Conservation (phyloP, 2,113 vertebrate genomes). For the Tichodroma muraria region DNA sequence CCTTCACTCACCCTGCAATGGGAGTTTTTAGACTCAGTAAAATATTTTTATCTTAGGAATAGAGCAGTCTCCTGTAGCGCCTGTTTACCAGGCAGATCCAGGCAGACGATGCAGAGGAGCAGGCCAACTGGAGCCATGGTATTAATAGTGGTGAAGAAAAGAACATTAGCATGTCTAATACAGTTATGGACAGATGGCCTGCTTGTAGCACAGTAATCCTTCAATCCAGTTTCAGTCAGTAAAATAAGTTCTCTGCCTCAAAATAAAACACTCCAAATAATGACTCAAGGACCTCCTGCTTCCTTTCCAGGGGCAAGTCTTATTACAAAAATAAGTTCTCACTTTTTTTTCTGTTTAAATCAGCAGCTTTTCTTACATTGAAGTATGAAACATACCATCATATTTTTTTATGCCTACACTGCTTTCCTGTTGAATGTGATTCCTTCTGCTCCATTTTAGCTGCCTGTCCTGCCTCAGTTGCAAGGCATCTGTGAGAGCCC, state of each 20-base stretch:
- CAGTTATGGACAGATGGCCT: constrained; percentile 19
- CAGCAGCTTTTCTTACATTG: not conserved
- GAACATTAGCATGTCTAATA: constrained; percentile 27
- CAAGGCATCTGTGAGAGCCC: not conserved
- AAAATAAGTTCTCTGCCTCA: not conserved
- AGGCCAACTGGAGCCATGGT: not conserved
- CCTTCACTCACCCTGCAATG: not conserved
- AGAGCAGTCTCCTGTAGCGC: not conserved
- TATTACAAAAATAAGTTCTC: not conserved
- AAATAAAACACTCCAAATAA: not conserved
- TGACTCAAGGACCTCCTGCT: not conserved
- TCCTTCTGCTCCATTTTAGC: not conserved
- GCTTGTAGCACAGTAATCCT: not conserved
- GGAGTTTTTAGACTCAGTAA: not conserved
- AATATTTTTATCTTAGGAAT: not conserved
- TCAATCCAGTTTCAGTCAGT: not conserved
- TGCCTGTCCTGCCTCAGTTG: not conserved
- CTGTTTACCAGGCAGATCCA: not conserved
- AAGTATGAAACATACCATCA: not conserved
- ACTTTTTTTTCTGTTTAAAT: not conserved
- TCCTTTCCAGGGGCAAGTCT: not conserved
- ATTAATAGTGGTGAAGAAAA: constrained; percentile 45
- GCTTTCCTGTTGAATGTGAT: not conserved
- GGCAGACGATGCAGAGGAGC: not conserved
- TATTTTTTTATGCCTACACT: not conserved